Base-by-base conservation (phyloP, 2,797 vertebrate species). In the Poeciliopsis paucimaculata region DNA sequence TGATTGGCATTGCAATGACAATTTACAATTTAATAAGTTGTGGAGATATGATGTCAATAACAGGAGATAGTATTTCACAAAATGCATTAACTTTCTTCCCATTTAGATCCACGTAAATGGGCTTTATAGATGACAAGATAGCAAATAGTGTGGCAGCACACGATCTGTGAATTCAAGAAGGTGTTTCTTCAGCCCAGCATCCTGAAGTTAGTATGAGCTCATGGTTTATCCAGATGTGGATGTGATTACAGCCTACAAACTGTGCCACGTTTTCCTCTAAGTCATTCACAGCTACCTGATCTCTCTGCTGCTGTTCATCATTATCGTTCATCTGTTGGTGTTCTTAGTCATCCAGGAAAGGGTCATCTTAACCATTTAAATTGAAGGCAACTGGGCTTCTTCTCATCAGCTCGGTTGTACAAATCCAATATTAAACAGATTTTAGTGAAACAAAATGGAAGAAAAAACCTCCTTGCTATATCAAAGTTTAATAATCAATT, bases 211-310 rank as follows among this genome's bases (percentile, higher is more conserved):
- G 75, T 53, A 60, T 43, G 36, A 53, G 73, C 43, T 72, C 78
- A 82, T 51, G 26, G 53, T 76, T 46, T 46, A 43, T 62, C 66
- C 86, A 85, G 72, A 88, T 85, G 81, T 84, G 75, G 80, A 86
- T 77, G 78, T 72, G 39, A 89, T 86, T 72, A 76, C 31, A 85
- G 82, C 39, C 74, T 46, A 76, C 51, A 82, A 86, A 77, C 45
- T 71, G 55, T 71, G 43, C 43, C 9, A 77, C 62, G 31, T 49
- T n/a, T 76, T 84, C 79, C 46, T 76, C 76, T 87, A 82, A 51
- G 80, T 76, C 68, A 75, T 53, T 81, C 75, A 49, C 49, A 78
- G 53, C 41, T 43, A 47, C 41, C 70, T 5, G 36, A 8, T 41
- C 78, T 16, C 28, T 47, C 77, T 64, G 5, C n/a, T 71, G 39